Base-by-base conservation (phyloP, 2,888 invertebrate genomes). In the Dryomyza anilis region DNA sequence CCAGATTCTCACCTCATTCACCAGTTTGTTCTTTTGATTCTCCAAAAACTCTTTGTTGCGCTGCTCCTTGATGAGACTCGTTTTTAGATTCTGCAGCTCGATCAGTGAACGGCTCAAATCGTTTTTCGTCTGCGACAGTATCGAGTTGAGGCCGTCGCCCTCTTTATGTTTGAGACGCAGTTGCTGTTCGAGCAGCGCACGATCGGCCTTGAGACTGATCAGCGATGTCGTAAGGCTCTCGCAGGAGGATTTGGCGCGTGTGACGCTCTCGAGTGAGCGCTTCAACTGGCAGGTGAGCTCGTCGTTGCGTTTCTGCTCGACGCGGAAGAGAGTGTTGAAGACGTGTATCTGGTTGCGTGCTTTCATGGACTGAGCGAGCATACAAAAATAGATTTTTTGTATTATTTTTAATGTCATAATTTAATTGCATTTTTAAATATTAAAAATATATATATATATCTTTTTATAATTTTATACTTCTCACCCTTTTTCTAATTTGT, bases 221-320 rank as follows among this genome's bases (percentile, higher is more conserved):
- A 79, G 63, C 0, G 76, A 71, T 1, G 64, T 61, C 7, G 71
- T 74, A 1, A 81, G 66, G 3, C 30, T 65, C 4, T 78, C 74
- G 19, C 77, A 75, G 2, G 77, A 73, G 5, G 69, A 58, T 12
- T 74, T 73, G 14, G 72, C 66, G 16, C 73, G 55, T 14, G 67
- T 70, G 8, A 77, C 68, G 50, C 66, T 76, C 1, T 77, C 65
- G 0, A 67, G 39, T 1, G 75, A 73, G 2, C 71, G 67, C 10
- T 71, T 75, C 0, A 82, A 30, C 29, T 78, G 73, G n/a, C 69
- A 14, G 16, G 72, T 75, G 0, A 82, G 68, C 5, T 81, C 78
- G 14, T 73, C 74, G 36, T 78, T 81, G 16, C 76, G 78, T 25
- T 74, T 78, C 58, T 80, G 75, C 59, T 82, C 81, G 21, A 79